phyloP scores from a whole-genome alignment of 2,888 invertebrate species.

The Pachliopta kotzebuea region DNA sequence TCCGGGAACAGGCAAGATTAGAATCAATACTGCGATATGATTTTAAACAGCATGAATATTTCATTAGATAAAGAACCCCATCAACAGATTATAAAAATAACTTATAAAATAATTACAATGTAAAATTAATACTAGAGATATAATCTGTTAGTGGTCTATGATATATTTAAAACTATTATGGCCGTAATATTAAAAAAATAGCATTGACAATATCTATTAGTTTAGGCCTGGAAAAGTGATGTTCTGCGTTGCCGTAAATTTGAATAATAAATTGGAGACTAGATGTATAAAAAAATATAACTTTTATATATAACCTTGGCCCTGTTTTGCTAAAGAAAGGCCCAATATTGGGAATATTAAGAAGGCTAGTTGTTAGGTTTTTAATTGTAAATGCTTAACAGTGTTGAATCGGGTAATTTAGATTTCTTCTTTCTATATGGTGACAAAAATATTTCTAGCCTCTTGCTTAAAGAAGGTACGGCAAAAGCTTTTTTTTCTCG shows the following conservation, averaged over 20 bases:
- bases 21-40: not conserved
- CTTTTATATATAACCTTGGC: not conserved
- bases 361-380: too few relatives aligned
- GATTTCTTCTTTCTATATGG: too few relatives aligned
- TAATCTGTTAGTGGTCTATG: slow-evolving; percentile 14
- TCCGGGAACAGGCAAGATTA: slow-evolving; percentile 18
- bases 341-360: too few relatives aligned
- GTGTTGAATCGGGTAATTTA: too few relatives aligned
- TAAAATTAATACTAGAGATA: slow-evolving; percentile 21
- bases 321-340: too few relatives aligned
- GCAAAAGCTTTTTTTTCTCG: too few relatives aligned
- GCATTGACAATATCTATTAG: not conserved
- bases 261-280: not conserved
- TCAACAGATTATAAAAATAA: not conserved
- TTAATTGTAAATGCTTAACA: too few relatives aligned
- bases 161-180: slow-evolving; percentile 21
- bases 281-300: not conserved
- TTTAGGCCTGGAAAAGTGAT: slow-evolving; percentile 7
- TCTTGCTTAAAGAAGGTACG: too few relatives aligned
- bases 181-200: slow-evolving; percentile 7
- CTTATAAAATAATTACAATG: slow-evolving; percentile 14
- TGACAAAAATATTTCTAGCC: too few relatives aligned
- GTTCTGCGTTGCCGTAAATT: not conserved
- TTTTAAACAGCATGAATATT: not conserved
- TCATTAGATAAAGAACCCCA: slow-evolving; percentile 8